Evolutionary conservation across 2,888 invertebrate genomes (phyloP), one percentile per base, ranked within the genome.

Genomic region (Busseola fusca): DNA sequence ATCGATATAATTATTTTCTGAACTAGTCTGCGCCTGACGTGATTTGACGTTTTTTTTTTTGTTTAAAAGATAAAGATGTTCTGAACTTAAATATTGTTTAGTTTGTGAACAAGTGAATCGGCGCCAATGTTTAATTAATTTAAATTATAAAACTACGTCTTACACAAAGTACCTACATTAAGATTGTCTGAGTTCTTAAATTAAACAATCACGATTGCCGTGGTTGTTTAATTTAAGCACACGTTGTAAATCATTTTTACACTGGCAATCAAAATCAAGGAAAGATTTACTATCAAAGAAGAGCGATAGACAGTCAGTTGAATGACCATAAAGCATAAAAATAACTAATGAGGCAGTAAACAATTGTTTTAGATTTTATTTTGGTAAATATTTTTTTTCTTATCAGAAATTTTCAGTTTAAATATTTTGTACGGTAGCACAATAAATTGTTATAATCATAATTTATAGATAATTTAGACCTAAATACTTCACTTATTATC

Each of bases 121-220:
- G 10, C 48, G 0, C 34, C 14, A 72, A 57, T 40, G 45, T 72
- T 69, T 42, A 40, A 30, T 54, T 54, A 21, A 34, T 69, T 69
- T 34, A 42, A 57, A 64, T 48, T 34, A 42, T n/a, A 48, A 64
- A 48, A 30, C 1, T 54, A 14, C 18, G 16, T 34, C 0, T 18
- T 48, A 45, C 14, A 40, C 21, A 42, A 56, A 73, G n/a, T n/a
- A n/a, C n/a, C 21, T 25, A 34, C 0, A 52, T 52, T 25, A n/a
- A 42, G 18, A 42, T 68, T n/a, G 52, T 73, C 67, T 67, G 27
- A 64, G 52, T 37, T 30, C 3, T 7, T 52, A 59, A 67, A 78
- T 58, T 58, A 67, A 60, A 48, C 45, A 76, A 73, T 68, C 62
- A 54, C 21, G 16, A 54, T n/a, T n/a, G n/a, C n/a, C n/a, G n/a